Conservation (phyloP, 2,888 invertebrate species). For the Torymus aiolomorphi region DNA sequence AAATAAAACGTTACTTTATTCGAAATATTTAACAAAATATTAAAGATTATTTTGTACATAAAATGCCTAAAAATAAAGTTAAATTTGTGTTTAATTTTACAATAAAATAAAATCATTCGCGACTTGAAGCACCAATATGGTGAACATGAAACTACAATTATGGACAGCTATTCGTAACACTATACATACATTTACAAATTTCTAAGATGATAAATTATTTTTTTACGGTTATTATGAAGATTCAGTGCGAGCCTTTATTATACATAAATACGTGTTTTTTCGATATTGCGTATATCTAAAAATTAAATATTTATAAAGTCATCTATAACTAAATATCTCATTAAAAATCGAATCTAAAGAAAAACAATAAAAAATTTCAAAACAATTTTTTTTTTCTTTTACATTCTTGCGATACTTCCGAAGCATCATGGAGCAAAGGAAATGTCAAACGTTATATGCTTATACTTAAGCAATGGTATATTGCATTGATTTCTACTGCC, state of each 20-base stretch:
- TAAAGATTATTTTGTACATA: constrained; percentile 21
- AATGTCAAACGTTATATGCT: too few species aligned
- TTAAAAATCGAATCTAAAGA: neutral
- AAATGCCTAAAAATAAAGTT: constrained; percentile 14
- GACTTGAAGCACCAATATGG: neutral
- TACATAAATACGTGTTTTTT: too few species aligned
- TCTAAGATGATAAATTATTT: too few species aligned
- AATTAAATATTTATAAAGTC: constrained; percentile 1
- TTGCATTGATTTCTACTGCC: too few species aligned
- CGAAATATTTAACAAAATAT: constrained; percentile 27
- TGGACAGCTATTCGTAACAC: too few species aligned
- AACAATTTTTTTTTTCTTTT: too few species aligned
- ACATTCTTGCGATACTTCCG: too few species aligned
- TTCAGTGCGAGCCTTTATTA: too few species aligned
- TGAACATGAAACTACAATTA: too few species aligned
- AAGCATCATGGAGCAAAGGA: neutral
- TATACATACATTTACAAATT: too few species aligned
- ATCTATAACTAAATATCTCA: neutral
- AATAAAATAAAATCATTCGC: neutral
- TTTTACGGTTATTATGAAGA: too few species aligned
- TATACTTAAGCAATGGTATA: too few species aligned
- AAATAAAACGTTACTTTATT: constrained; percentile 13
- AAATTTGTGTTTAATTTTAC: constrained; percentile 9
- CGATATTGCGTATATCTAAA: neutral
- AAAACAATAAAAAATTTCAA: neutral